Percentiles rank a stretch among this genome's conserved stretches.
These are phyloP conservation scores for Trematomus bernacchii DNA, from an alignment of 2,797 vertebrate genomes.

Conservation along the genomic window DNA sequence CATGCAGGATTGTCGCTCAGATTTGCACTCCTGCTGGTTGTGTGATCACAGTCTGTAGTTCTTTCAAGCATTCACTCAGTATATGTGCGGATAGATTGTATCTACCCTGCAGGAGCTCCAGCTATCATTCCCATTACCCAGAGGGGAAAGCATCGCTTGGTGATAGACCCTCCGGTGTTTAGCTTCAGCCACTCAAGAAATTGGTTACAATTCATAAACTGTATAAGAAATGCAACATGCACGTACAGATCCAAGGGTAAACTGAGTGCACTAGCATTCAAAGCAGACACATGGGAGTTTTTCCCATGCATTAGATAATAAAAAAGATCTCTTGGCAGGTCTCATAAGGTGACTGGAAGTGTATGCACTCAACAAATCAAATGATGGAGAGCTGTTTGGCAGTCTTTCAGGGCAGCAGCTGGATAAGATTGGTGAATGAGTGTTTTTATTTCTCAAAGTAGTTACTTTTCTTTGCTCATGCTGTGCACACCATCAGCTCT, in stretches of 20 bases:
- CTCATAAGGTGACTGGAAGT: slow-evolving; percentile 17
- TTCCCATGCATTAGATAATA: slow-evolving; percentile 25
- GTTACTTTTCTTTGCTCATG: slow-evolving; percentile 24
- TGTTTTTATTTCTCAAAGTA: slow-evolving; percentile 50
- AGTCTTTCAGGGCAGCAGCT: slow-evolving; percentile 16
- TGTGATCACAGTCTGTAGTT: slow-evolving; percentile 43
- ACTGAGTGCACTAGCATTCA: background rate
- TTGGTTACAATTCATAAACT: slow-evolving; percentile 37
- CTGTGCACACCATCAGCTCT: slow-evolving; percentile 24
- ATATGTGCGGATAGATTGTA: slow-evolving; percentile 24
- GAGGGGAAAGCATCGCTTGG: slow-evolving; percentile 14
- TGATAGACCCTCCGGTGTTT: slow-evolving; percentile 25
- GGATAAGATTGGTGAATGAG: background rate
- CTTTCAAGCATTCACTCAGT: slow-evolving; percentile 29
- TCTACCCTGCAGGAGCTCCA: slow-evolving; percentile 40
- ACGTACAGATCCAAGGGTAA: slow-evolving; percentile 11
- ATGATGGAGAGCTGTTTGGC: slow-evolving; percentile 5
- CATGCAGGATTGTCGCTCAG: slow-evolving; percentile 4
- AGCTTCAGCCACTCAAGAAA: slow-evolving; percentile 31
- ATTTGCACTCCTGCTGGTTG: slow-evolving; percentile 15
- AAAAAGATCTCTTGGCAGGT: slow-evolving; percentile 23
- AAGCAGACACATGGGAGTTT: background rate
- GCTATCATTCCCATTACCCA: slow-evolving; percentile 51
- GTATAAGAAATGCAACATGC: slow-evolving; percentile 20
- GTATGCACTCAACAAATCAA: slow-evolving; percentile 33